Evolutionary conservation across 2,113 vertebrate genomes (phyloP).

Genomic region (Mormyrus lacerda): DNA sequence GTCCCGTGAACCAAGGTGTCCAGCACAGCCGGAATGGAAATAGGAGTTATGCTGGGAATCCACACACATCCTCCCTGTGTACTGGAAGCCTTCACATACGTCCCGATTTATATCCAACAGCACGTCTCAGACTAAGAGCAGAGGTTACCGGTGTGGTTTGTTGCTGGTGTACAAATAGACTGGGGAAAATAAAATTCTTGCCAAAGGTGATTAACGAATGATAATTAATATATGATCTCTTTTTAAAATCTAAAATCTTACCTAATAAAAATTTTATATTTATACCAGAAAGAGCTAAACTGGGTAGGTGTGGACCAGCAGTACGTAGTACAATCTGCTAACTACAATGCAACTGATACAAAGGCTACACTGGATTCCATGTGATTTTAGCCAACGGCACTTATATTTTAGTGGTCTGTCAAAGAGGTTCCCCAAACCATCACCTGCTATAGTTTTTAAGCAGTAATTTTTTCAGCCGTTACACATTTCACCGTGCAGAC

Average conservation of each 20-base stretch:
- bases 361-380: too few species aligned
- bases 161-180: neutral
- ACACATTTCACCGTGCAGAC: neutral
- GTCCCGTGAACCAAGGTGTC: constrained; percentile 49
- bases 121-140: neutral
- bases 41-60: constrained; percentile 27
- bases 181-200: neutral
- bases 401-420: neutral
- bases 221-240: neutral
- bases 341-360: neutral
- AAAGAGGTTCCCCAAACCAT: neutral
- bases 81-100: neutral
- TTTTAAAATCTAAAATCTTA: neutral
- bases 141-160: too few species aligned
- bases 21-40: constrained; percentile 54
- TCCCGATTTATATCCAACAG: neutral
- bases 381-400: neutral
- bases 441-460: neutral
- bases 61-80: constrained; percentile 1
- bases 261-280: neutral
- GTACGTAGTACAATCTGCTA: neutral
- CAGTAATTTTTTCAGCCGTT: neutral
- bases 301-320: neutral
- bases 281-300: neutral
- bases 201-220: neutral